Evolutionary conservation across 2,888 invertebrate genomes (phyloP).

Genomic region (Noctua janthina): DNA sequence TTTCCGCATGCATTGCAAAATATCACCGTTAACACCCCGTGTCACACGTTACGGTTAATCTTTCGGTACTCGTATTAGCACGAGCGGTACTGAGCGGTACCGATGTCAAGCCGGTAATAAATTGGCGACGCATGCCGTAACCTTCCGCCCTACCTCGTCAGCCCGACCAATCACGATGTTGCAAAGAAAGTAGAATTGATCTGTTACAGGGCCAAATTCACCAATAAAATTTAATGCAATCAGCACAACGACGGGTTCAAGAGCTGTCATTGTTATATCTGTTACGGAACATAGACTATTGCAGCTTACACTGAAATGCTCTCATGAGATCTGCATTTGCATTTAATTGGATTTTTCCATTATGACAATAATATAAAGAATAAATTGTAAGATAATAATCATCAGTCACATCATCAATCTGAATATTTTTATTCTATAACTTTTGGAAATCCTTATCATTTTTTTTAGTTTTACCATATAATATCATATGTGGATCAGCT

Average conservation of each 20-base stretch:
- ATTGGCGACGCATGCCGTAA: conserved; percentile 38
- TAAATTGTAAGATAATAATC: too few relatives aligned
- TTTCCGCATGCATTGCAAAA: conserved; percentile 19
- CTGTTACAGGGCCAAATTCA: not conserved
- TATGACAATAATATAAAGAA: too few relatives aligned
- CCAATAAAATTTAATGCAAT: not conserved
- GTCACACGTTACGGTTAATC: not conserved
- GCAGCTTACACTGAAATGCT: not conserved
- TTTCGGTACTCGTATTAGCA: conserved; percentile 9
- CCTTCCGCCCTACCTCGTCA: conserved; percentile 26
- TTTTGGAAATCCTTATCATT: too few relatives aligned
- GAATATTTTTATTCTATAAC: too few relatives aligned
- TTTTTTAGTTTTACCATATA: too few relatives aligned
- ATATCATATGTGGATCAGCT: too few relatives aligned
- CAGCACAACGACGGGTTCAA: not conserved
- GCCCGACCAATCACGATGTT: not conserved
- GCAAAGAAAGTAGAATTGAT: not conserved
- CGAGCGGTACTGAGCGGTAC: conserved; percentile 52
- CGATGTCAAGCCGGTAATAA: conserved; percentile 27
- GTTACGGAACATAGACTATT: not conserved
- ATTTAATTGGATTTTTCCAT: too few relatives aligned
- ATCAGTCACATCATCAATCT: too few relatives aligned
- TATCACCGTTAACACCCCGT: conserved; percentile 17
- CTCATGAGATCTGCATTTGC: not conserved
- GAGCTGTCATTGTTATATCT: not conserved